Percentiles rank a stretch among this genome's conserved stretches.
These are phyloP conservation scores for Ochropacha duplaris DNA, from an alignment of 2,888 invertebrate species.

Conservation along the genomic window DNA sequence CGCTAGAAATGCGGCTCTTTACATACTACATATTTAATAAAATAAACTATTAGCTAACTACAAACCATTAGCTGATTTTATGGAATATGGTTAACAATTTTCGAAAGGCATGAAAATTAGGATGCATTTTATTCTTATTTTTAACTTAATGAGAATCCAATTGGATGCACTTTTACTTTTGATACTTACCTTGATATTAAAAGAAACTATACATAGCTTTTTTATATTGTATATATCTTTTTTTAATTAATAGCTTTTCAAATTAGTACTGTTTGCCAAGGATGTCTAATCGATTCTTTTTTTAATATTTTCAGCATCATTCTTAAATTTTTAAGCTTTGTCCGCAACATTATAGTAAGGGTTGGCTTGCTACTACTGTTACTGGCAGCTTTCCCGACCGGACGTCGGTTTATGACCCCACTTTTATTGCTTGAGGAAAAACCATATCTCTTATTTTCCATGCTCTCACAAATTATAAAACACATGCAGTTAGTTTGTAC, in stretches of 20 bases:
- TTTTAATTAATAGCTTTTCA: too few relatives aligned
- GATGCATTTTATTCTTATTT: neutral
- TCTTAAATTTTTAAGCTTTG: constrained; percentile 1
- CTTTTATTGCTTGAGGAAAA: constrained; percentile 77
- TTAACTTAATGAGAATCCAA: neutral
- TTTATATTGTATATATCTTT: too few relatives aligned
- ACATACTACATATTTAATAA: neutral
- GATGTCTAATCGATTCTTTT: neutral
- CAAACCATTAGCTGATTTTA: neutral
- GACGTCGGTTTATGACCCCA: constrained; percentile 71
- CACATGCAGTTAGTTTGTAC: neutral
- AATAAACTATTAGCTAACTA: neutral
- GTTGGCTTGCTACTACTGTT: constrained; percentile 14
- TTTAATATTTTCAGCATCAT: neutral
- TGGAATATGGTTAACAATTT: neutral
- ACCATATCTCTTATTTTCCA: constrained; percentile 63
- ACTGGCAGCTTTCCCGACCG: constrained; percentile 71
- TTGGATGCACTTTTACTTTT: neutral
- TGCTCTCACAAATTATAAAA: constrained; percentile 27
- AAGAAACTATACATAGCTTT: too few relatives aligned
- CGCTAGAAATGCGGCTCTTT: constrained; percentile 21
- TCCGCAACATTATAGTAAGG: constrained; percentile 7
- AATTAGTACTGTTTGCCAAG: too few relatives aligned
- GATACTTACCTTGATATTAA: too few relatives aligned
- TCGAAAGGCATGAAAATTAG: neutral